phyloP scores from a whole-genome alignment of 2,113 vertebrate species.

The Centropus bengalensis region DNA sequence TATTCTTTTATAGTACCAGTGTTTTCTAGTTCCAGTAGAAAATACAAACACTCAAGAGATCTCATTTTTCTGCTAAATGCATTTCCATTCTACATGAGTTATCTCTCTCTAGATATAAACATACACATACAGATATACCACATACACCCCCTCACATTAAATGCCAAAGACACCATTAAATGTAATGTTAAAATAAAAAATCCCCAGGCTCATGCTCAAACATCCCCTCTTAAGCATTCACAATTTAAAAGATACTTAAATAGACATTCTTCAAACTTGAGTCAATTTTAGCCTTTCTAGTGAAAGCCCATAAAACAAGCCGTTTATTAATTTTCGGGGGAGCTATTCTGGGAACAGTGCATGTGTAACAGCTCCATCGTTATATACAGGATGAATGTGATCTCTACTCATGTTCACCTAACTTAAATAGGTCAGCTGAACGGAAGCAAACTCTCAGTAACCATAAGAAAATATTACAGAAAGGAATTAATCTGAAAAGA shows the following conservation, averaged over 20 bases:
- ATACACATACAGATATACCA: constrained; percentile 51
- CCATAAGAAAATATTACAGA: constrained; percentile 19
- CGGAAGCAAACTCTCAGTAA: background rate
- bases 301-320: constrained; percentile 36
- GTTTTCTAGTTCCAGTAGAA: constrained; percentile 70
- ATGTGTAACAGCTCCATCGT: background rate
- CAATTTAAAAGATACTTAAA: constrained; percentile 64
- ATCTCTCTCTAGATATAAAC: constrained; percentile 61
- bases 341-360: constrained; percentile 40
- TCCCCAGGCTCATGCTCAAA: constrained; percentile 1
- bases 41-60: constrained; percentile 68
- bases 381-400: background rate
- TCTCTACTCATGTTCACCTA: background rate
- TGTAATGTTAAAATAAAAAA: constrained; percentile 61
- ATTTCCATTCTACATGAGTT: constrained; percentile 67
- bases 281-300: constrained; percentile 60
- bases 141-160: constrained; percentile 51
- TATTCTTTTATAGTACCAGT: constrained; percentile 55
- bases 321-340: background rate
- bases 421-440: constrained; percentile 51
- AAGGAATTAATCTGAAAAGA: constrained; percentile 17
- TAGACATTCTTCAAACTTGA: constrained; percentile 58
- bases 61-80: constrained; percentile 72
- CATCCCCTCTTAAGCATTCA: constrained; percentile 41
- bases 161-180: constrained; percentile 65